A percentile compares a stretch with the other conserved stretches of the same genome.
These are phyloP conservation scores for Phacellophora camtschatica DNA, from an alignment of 30 jellyfish, hydroid and myxozoan species.

Conservation along the genomic window DNA sequence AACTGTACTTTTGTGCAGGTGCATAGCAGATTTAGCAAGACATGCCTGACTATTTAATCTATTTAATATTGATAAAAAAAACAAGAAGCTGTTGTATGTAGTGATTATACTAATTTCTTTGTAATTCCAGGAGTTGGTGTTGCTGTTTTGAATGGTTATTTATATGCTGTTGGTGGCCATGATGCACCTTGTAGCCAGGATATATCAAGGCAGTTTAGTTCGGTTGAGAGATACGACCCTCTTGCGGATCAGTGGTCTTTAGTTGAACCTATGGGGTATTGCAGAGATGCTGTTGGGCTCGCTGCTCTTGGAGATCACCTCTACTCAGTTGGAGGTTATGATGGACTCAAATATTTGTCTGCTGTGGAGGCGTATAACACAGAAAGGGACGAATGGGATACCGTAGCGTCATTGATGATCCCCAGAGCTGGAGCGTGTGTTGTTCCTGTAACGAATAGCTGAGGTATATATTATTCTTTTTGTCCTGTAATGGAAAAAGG, in stretches of 20 bases:
- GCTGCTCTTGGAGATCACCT: slow-evolving; percentile 93
- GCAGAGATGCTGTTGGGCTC: slow-evolving; percentile 98
- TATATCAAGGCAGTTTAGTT: slow-evolving; percentile 82
- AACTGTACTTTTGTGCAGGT: too few relatives aligned
- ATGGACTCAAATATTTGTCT: slow-evolving; percentile 79
- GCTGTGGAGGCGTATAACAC: slow-evolving; percentile 98
- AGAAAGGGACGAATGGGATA: slow-evolving; percentile 84
- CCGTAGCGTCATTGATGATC: slow-evolving; percentile 78
- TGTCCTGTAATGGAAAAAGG: too few relatives aligned
- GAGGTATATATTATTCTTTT: background rate
- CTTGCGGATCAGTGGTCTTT: slow-evolving; percentile 91
- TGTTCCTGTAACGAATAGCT: slow-evolving; percentile 73
- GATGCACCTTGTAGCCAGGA: slow-evolving; percentile 91
- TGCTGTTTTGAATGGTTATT: slow-evolving; percentile 84
- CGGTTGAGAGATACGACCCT: slow-evolving; percentile 94
- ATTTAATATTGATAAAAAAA: too few relatives aligned
- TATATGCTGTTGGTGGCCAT: slow-evolving; percentile 97
- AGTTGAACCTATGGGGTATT: slow-evolving; percentile 81
- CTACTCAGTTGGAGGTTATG: slow-evolving; percentile 97
- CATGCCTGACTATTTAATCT: too few relatives aligned
- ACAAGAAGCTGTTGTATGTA: too few relatives aligned
- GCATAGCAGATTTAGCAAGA: too few relatives aligned
- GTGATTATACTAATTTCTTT: too few relatives aligned
- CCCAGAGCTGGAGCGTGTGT: slow-evolving; percentile 98
- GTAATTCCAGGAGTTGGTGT: slow-evolving; percentile 89